phyloP scores from a whole-genome alignment of 1,140 invertebrate species.

The Eufriesea mexicana region DNA sequence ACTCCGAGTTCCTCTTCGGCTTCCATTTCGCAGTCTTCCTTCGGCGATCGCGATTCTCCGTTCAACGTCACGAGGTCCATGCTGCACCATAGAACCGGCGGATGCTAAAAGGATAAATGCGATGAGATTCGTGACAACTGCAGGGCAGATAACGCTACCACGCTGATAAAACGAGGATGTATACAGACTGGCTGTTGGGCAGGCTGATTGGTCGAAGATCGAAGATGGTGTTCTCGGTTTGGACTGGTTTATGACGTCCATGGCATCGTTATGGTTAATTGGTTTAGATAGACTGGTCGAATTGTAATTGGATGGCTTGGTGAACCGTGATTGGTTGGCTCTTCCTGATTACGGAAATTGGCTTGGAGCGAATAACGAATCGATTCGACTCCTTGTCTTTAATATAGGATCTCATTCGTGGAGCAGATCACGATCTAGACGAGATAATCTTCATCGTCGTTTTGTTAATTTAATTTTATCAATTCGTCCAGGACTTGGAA shows the following conservation, averaged over 20 bases:
- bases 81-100: not conserved
- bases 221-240: not conserved
- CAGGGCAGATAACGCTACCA: not conserved
- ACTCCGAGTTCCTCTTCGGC: not conserved
- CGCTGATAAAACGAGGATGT: not conserved
- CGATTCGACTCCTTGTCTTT: no score
- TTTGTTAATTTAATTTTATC: no score
- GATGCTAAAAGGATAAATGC: no score
- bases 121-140: no score
- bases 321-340: not conserved
- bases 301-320: not conserved
- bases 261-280: not conserved
- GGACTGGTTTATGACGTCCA: not conserved
- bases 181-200: not conserved
- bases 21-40: rapidly evolving
- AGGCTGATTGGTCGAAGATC: not conserved
- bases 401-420: no score
- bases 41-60: not conserved
- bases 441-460: no score
- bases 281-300: not conserved
- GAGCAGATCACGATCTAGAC: no score
- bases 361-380: no score
- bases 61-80: not conserved
- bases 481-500: no score
- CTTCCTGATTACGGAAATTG: not conserved